A percentile compares a stretch with the other conserved stretches of the same genome.
phyloP scores from a whole-genome alignment of 2,888 invertebrate species.

The Reticulitermes lucifugus region DNA sequence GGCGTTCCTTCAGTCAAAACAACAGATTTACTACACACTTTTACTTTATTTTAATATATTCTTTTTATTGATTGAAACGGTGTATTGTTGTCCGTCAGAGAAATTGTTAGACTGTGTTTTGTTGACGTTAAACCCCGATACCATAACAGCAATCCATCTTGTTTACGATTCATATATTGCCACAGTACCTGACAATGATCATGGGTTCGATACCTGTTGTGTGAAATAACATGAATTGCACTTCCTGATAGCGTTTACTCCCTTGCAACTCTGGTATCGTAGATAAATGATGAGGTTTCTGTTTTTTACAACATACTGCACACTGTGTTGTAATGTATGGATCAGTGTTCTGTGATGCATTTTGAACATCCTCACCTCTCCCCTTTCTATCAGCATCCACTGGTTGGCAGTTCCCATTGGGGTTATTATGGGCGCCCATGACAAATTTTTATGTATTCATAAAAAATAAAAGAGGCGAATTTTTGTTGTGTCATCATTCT shows the following conservation, averaged over 20 bases:
- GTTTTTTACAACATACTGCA: neutral
- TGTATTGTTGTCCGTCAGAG: too few species aligned
- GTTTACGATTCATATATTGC: neutral
- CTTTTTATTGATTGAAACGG: too few species aligned
- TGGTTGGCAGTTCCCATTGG: slow-evolving; percentile 44
- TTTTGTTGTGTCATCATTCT: slow-evolving; percentile 48
- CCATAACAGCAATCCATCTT: neutral
- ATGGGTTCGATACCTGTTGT: neutral
- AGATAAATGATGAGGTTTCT: too few species aligned
- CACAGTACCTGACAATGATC: neutral
- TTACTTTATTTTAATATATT: too few species aligned
- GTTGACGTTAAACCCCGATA: too few species aligned
- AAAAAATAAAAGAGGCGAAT: slow-evolving; percentile 46
- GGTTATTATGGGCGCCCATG: slow-evolving; percentile 49
- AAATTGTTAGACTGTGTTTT: too few species aligned
- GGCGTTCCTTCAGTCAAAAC: too few species aligned
- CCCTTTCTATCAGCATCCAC: slow-evolving; percentile 29
- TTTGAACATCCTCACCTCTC: slow-evolving; percentile 22
- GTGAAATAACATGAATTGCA: neutral
- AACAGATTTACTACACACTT: too few species aligned
- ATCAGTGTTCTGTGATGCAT: slow-evolving; percentile 33
- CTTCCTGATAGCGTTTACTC: neutral
- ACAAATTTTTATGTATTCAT: slow-evolving; percentile 52
- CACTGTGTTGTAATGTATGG: slow-evolving; percentile 4
- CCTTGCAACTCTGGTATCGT: neutral